Conservation (phyloP, 2,888 invertebrate species). For the Biston betularia region DNA sequence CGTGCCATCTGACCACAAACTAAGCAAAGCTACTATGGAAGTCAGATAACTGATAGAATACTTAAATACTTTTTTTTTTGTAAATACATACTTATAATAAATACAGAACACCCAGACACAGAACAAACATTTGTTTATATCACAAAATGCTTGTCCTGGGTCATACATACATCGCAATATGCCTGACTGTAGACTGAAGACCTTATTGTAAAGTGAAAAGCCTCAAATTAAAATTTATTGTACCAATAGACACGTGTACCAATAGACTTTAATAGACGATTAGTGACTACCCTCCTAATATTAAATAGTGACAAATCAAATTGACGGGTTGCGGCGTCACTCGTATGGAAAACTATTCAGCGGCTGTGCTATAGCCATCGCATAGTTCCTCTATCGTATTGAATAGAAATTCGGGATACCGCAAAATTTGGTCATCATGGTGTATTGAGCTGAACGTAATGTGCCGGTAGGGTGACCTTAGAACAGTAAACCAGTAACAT, state of each 20-base stretch:
- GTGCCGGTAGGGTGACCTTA: slow-evolving; percentile 43
- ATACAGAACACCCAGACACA: too few relatives aligned
- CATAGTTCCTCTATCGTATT: slow-evolving; percentile 59
- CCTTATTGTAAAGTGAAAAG: background rate
- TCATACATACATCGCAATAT: too few relatives aligned
- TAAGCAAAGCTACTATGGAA: too few relatives aligned
- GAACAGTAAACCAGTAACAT: slow-evolving; percentile 2
- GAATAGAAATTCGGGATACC: slow-evolving; percentile 74
- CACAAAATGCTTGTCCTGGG: too few relatives aligned
- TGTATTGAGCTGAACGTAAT: slow-evolving; percentile 74
- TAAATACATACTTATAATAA: too few relatives aligned
- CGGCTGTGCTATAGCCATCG: slow-evolving; percentile 34
- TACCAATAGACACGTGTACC: slow-evolving; percentile 15
- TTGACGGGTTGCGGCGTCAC: slow-evolving; percentile 57
- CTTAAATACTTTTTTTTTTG: too few relatives aligned
- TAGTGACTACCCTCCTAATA: slow-evolving; percentile 24
- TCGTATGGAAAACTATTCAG: slow-evolving; percentile 69
- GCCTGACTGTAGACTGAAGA: too few relatives aligned
- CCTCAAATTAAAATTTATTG: background rate
- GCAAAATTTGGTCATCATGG: slow-evolving; percentile 78
- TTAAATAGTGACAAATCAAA: slow-evolving; percentile 62
- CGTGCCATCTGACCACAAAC: too few relatives aligned
- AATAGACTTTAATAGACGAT: slow-evolving; percentile 35
- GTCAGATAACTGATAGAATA: too few relatives aligned
- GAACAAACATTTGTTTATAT: too few relatives aligned